phyloP scores from a whole-genome alignment of 2,113 vertebrate genomes.

The Oncorhynchus kisutch region DNA sequence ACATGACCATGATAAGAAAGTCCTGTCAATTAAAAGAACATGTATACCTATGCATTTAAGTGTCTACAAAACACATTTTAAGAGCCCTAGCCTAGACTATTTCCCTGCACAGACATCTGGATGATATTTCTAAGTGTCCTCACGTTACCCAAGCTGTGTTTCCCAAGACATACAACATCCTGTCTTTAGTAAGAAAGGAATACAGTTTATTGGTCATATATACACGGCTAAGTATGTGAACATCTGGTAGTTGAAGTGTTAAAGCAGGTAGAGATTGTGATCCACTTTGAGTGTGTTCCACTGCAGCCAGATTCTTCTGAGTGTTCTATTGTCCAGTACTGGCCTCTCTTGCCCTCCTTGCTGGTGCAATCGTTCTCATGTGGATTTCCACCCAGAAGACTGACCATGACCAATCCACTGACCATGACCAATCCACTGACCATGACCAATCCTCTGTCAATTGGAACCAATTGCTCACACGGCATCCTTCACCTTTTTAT shows the following conservation, averaged over 20 bases:
- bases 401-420: constrained; percentile 76
- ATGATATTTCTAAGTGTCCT: too few species aligned
- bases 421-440: constrained; percentile 77
- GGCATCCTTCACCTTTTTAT: constrained; percentile 65
- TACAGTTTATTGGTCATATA: background rate
- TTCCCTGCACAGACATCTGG: too few species aligned
- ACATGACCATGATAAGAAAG: too few species aligned
- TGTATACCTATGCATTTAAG: too few species aligned
- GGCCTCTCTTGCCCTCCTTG: constrained; percentile 65
- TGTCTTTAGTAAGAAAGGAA: too few species aligned
- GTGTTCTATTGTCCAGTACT: constrained; percentile 67
- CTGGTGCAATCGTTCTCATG: constrained; percentile 74
- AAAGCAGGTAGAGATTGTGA: constrained; percentile 47
- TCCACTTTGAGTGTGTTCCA: constrained; percentile 32
- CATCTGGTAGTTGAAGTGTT: constrained; percentile 47
- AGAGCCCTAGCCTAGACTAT: too few species aligned
- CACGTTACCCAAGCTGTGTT: too few species aligned
- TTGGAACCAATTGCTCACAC: constrained; percentile 74
- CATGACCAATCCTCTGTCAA: constrained; percentile 75
- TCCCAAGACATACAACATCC: too few species aligned
- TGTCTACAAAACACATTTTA: too few species aligned
- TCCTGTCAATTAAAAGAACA: too few species aligned
- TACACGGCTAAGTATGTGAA: constrained; percentile 2
- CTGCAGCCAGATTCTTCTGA: constrained; percentile 67
- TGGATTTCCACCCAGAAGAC: constrained; percentile 75